phyloP scores from a whole-genome alignment of 2,113 vertebrate genomes.

The Vidua chalybeata region DNA sequence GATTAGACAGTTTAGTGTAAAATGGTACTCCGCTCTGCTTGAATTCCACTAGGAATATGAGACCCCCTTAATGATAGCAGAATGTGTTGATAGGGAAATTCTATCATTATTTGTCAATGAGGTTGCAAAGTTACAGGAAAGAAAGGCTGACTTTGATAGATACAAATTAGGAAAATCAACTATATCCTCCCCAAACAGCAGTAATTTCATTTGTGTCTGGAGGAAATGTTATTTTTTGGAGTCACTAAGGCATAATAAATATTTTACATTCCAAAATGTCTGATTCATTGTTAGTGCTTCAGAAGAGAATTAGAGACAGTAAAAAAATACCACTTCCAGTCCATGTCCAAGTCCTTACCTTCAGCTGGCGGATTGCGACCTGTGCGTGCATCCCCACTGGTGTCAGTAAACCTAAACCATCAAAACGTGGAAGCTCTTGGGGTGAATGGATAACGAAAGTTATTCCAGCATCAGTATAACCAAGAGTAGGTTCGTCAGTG shows the following conservation, averaged over 20 bases:
- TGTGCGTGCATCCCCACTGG: conserved; percentile 69
- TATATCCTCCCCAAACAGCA: not conserved
- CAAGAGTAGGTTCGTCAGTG: conserved; percentile 72
- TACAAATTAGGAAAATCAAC: not conserved
- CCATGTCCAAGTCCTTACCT: conserved; percentile 57
- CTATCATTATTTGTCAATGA: not conserved
- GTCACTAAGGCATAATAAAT: not conserved
- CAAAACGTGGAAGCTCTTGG: conserved; percentile 68
- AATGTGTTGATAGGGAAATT: not conserved
- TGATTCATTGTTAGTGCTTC: not conserved
- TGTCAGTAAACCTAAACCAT: conserved; percentile 71
- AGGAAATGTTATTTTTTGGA: not conserved
- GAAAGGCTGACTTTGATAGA: not conserved
- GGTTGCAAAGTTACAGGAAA: not conserved
- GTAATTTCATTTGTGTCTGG: not conserved
- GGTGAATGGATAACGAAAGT: conserved; percentile 76
- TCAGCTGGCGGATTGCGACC: conserved; percentile 71
- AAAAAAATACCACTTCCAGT: not conserved
- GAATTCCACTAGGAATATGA: not conserved
- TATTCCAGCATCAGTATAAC: conserved; percentile 74
- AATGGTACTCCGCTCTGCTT: not conserved
- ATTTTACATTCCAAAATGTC: not conserved
- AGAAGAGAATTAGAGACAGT: not conserved
- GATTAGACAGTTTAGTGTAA: not conserved
- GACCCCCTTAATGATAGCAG: not conserved